phyloP scores from a whole-genome alignment of 2,797 vertebrate genomes.

The Cyclura pinguis region DNA sequence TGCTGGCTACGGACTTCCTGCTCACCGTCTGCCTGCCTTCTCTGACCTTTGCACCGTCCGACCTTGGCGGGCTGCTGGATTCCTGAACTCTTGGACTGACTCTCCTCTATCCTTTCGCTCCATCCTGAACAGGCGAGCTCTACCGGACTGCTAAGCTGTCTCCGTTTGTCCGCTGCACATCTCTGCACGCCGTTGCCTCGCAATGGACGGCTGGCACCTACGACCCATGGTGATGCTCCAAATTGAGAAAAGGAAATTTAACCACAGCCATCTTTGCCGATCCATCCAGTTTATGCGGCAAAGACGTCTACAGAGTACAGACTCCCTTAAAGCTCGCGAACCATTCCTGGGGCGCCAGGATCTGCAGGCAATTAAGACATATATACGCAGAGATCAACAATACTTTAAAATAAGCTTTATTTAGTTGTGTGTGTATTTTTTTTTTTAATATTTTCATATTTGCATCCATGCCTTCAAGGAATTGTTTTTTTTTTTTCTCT shows the following conservation, averaged over 20 bases:
- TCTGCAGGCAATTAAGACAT: constrained; percentile 67
- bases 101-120: too few relatives aligned
- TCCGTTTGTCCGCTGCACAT: too few relatives aligned
- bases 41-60: too few relatives aligned
- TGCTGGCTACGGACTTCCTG: too few relatives aligned
- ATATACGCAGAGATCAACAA: constrained; percentile 43
- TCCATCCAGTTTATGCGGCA: background rate
- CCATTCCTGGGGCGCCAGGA: background rate
- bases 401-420: constrained; percentile 99
- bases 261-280: background rate
- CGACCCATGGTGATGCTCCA: too few relatives aligned
- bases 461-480: constrained; percentile 93
- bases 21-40: too few relatives aligned
- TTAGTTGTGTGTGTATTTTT: constrained; percentile 82
- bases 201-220: too few relatives aligned
- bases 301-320: background rate
- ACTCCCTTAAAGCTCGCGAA: background rate
- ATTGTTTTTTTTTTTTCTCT: constrained; percentile 78
- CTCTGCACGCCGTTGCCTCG: too few relatives aligned
- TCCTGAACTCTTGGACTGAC: too few relatives aligned
- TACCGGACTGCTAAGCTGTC: too few relatives aligned
- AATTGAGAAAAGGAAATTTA: background rate
- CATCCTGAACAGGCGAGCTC: too few relatives aligned
- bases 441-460: constrained; percentile 85
- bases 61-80: too few relatives aligned